These are phyloP conservation scores for Thalassophryne amazonica DNA, from an alignment of 2,797 vertebrate species.

Conservation along the genomic window DNA sequence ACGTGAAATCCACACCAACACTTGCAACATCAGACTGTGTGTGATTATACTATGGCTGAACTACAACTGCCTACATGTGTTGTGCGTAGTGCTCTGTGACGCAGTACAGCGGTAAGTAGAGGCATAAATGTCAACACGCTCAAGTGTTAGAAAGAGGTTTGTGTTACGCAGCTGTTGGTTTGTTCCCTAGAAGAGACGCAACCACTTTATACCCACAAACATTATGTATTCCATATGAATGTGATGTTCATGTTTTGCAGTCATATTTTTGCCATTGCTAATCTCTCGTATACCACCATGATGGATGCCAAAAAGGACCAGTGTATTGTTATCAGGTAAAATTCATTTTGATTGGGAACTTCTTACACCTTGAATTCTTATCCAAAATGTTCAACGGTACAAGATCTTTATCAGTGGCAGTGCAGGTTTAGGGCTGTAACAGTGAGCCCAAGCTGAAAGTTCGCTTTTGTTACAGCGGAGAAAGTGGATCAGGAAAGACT, in stretches of 20 bases:
- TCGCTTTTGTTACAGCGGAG: conserved; percentile 78
- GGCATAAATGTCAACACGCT: conserved; percentile 54
- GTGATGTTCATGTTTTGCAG: conserved; percentile 72
- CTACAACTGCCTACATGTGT: conserved; percentile 30
- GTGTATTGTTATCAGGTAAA: conserved; percentile 98
- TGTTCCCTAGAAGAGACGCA: conserved; percentile 57
- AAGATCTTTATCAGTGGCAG: no score
- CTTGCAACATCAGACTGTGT: no score
- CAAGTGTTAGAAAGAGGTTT: conserved; percentile 55
- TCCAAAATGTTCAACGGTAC: no score
- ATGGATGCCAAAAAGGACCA: conserved; percentile 98
- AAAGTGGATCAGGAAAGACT: conserved; percentile 95
- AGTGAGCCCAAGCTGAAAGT: no score
- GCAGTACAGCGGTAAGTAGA: conserved; percentile 18
- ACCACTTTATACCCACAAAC: conserved; percentile 20
- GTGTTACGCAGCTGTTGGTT: conserved; percentile 45
- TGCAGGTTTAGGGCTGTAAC: no score
- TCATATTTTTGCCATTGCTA: conserved; percentile 95
- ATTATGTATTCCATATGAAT: conserved; percentile 1
- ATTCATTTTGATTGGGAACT: no score
- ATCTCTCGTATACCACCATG: conserved; percentile 91
- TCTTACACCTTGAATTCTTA: no score
- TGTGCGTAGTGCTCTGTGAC: conserved; percentile 1
- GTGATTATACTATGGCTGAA: conserved; percentile 1
- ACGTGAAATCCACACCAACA: no score